A percentile compares a stretch with the other conserved stretches of the same genome.
These are phyloP conservation scores for Trachythela sp. DNA, from an alignment of 64 coral and sea anemone species.

Conservation along the genomic window DNA sequence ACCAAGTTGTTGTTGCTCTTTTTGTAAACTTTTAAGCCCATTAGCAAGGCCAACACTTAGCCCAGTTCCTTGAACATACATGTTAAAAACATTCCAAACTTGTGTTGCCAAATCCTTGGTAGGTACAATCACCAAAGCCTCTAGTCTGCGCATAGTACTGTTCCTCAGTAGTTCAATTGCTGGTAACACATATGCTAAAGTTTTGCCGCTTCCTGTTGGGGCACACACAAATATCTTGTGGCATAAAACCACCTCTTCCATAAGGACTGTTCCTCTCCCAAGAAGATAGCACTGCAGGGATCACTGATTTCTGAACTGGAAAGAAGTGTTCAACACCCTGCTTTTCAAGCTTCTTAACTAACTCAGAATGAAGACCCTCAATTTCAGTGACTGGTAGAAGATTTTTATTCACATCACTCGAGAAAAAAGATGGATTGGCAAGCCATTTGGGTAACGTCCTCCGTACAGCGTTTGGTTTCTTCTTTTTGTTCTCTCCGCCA, in stretches of 20 bases:
- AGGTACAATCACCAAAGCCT: slow-evolving; percentile 78
- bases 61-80: slow-evolving; percentile 66
- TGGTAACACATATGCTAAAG: slow-evolving; percentile 81
- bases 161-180: slow-evolving; percentile 53
- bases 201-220: slow-evolving; percentile 99
- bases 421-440: slow-evolving; percentile 63
- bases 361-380: slow-evolving; percentile 41
- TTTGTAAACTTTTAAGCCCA: slow-evolving; percentile 70
- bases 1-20: slow-evolving; percentile 75
- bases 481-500: slow-evolving; percentile 54
- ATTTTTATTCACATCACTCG: slow-evolving; percentile 55
- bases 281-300: slow-evolving; percentile 58
- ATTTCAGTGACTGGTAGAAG: slow-evolving; percentile 52
- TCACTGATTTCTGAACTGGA: slow-evolving; percentile 77
- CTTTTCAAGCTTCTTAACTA: slow-evolving; percentile 53
- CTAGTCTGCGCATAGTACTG: slow-evolving; percentile 52
- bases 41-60: slow-evolving; percentile 76
- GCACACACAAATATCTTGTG: slow-evolving; percentile 89
- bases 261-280: slow-evolving; percentile 38
- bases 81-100: slow-evolving; percentile 86
- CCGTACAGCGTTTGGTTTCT: slow-evolving; percentile 65
- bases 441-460: slow-evolving; percentile 84
- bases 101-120: slow-evolving; percentile 95
- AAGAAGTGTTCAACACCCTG: slow-evolving; percentile 72
- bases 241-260: slow-evolving; percentile 61